phyloP scores from a whole-genome alignment of 2,888 invertebrate genomes.

The Agriopis leucophaearia region DNA sequence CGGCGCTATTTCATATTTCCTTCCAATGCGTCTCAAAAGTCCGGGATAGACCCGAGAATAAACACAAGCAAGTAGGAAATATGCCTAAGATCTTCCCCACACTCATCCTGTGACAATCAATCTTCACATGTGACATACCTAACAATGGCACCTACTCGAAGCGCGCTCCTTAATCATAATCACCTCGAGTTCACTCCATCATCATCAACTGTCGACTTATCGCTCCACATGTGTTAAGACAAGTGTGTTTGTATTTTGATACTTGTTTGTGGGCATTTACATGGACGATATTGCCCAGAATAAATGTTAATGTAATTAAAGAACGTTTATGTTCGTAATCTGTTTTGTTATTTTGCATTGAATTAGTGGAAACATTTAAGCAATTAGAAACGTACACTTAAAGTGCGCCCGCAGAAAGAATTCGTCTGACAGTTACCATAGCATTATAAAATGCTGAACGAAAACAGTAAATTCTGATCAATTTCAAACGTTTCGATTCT shows the following conservation, averaged over 20 bases:
- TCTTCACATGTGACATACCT: conserved; percentile 16
- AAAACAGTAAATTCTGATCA: too few species aligned
- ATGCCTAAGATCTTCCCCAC: conserved; percentile 6
- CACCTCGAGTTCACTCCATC: conserved; percentile 22
- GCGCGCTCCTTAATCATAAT: conserved; percentile 21
- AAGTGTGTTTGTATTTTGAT: background rate
- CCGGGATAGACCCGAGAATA: too few species aligned
- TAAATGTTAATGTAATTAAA: too few species aligned
- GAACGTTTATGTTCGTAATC: too few species aligned
- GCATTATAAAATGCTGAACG: too few species aligned
- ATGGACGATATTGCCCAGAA: background rate
- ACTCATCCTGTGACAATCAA: conserved; percentile 28
- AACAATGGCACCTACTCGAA: conserved; percentile 8
- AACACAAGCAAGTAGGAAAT: conserved; percentile 4
- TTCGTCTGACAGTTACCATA: background rate
- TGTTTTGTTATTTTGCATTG: too few species aligned
- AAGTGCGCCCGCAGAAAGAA: background rate
- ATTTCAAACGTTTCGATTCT: too few species aligned
- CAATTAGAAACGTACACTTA: background rate
- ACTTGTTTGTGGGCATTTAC: background rate
- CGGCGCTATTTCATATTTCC: too few species aligned
- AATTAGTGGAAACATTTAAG: too few species aligned
- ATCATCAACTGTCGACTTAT: conserved; percentile 30
- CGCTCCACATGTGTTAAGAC: conserved; percentile 6
- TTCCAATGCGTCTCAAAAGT: too few species aligned